Conservation (phyloP, 2,888 invertebrate species). For the Myopa tessellatipennis region DNA sequence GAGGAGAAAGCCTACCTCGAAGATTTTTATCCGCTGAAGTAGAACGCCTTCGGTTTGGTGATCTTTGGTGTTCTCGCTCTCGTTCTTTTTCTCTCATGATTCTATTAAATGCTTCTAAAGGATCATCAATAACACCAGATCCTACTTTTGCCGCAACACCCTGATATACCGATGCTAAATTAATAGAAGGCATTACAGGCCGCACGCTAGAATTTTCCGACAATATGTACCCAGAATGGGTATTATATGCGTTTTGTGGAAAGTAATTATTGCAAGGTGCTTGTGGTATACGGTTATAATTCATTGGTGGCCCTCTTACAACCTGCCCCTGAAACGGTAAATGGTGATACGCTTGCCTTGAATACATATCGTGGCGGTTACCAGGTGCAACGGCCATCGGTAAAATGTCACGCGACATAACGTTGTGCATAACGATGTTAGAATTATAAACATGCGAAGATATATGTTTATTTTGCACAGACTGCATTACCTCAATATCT, state of each 20-base stretch:
- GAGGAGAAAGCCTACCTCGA: slow-evolving; percentile 20
- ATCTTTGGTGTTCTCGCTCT: slow-evolving; percentile 69
- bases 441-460: slow-evolving; percentile 14
- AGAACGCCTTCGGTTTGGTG: slow-evolving; percentile 68
- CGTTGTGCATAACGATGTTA: neutral
- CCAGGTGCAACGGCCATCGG: slow-evolving; percentile 32
- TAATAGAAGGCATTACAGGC: slow-evolving; percentile 52
- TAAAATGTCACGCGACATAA: slow-evolving; percentile 23
- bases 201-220: slow-evolving; percentile 46
- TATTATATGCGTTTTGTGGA: slow-evolving; percentile 50
- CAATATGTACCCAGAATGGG: slow-evolving; percentile 52
- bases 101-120: slow-evolving; percentile 86
- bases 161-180: slow-evolving; percentile 65
- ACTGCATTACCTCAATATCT: neutral
- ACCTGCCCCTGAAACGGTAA: slow-evolving; percentile 34
- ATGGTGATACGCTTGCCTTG: slow-evolving; percentile 41
- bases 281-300: slow-evolving; percentile 25
- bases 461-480: slow-evolving; percentile 18
- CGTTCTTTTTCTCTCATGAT: slow-evolving; percentile 84
- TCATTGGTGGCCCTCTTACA: slow-evolving; percentile 24
- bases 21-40: slow-evolving; percentile 57
- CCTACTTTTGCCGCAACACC: slow-evolving; percentile 66
- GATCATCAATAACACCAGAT: slow-evolving; percentile 79
- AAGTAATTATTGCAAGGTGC: slow-evolving; percentile 20
- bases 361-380: slow-evolving; percentile 40